These are phyloP conservation scores for Liparis tanakae DNA, from an alignment of 2,797 vertebrate species.

Conservation along the genomic window DNA sequence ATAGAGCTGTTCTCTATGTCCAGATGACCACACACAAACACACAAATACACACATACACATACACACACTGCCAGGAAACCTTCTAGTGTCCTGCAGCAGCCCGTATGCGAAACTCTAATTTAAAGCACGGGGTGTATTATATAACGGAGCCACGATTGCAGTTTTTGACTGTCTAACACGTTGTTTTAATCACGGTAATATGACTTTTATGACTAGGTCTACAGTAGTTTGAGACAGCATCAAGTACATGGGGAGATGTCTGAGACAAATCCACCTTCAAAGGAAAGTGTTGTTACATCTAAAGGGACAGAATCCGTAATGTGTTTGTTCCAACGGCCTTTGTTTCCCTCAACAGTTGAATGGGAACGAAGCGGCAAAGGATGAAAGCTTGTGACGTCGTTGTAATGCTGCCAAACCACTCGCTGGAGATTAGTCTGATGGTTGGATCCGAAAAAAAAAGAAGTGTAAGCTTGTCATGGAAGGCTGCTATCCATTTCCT, in stretches of 20 bases:
- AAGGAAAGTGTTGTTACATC: neutral
- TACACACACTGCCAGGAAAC: conserved; percentile 55
- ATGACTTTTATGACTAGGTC: conserved; percentile 1
- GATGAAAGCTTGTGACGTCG: neutral
- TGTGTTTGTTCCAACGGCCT: neutral
- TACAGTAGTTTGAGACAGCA: neutral
- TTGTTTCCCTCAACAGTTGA: neutral
- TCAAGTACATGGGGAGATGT: neutral
- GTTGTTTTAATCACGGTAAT: neutral
- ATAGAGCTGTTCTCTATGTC: conserved; percentile 75
- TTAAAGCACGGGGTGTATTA: conserved; percentile 46
- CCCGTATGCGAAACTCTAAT: conserved; percentile 45
- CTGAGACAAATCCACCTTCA: neutral
- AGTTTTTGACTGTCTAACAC: conserved; percentile 13
- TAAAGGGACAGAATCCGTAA: neutral
- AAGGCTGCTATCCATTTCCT: neutral
- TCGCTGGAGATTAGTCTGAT: neutral
- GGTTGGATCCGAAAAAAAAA: neutral
- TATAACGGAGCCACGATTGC: conserved; percentile 18
- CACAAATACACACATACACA: conserved; percentile 37
- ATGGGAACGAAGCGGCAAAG: neutral
- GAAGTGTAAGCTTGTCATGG: neutral
- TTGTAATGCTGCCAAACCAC: neutral
- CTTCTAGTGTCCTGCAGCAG: conserved; percentile 52
- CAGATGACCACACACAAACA: conserved; percentile 73